phyloP scores from a whole-genome alignment of 2,113 vertebrate species.

The Girardinichthys multiradiatus region DNA sequence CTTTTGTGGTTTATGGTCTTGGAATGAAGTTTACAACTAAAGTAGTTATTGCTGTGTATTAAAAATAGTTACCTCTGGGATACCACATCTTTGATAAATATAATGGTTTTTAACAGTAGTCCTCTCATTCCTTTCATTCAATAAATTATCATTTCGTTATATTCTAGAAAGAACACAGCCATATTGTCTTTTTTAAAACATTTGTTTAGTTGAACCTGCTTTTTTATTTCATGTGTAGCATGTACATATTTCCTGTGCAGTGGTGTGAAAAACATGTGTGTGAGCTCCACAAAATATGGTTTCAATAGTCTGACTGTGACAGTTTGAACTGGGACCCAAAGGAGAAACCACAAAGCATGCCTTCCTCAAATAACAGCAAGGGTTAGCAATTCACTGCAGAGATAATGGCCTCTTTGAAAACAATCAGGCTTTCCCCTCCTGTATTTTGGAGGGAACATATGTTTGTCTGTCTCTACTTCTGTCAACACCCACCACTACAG shows the following conservation, averaged over 20 bases:
- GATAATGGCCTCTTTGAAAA: slow-evolving; percentile 64
- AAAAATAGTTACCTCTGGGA: background rate
- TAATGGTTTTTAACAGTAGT: background rate
- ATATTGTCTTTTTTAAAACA: background rate
- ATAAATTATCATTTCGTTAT: too few relatives aligned
- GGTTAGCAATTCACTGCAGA: slow-evolving; percentile 34
- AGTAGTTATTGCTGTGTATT: background rate
- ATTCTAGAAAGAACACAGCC: too few relatives aligned
- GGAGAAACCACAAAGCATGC: slow-evolving; percentile 46
- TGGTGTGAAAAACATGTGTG: slow-evolving; percentile 6
- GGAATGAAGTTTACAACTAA: background rate
- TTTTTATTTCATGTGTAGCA: slow-evolving; percentile 1
- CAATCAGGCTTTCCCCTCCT: slow-evolving; percentile 42
- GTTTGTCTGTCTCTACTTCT: slow-evolving; percentile 75
- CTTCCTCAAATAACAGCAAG: slow-evolving; percentile 60
- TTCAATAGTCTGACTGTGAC: slow-evolving; percentile 58
- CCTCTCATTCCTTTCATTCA: too few relatives aligned
- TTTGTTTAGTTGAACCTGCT: background rate
- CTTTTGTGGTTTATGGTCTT: slow-evolving; percentile 1
- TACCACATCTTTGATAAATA: background rate
- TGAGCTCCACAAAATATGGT: slow-evolving; percentile 45
- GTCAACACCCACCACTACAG: slow-evolving; percentile 72
- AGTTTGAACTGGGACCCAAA: slow-evolving; percentile 61
- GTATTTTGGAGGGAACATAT: slow-evolving; percentile 70
- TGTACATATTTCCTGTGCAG: slow-evolving; percentile 27